Evolutionary conservation across 2,113 vertebrate species (phyloP).

Genomic region (Promerops cafer): DNA sequence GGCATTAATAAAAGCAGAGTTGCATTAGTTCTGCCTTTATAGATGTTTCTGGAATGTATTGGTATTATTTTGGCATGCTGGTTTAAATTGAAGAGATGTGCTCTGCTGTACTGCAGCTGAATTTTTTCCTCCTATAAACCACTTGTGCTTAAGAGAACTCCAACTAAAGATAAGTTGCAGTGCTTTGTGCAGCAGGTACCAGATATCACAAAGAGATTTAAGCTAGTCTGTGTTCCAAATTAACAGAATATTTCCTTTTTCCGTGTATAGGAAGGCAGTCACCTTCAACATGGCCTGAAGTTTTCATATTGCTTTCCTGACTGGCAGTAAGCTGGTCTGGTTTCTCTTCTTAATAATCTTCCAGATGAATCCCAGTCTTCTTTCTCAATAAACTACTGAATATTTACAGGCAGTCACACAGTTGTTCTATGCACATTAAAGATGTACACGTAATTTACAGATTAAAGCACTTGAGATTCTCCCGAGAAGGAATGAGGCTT

Average conservation of each 20-base stretch:
- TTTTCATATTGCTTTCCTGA: conserved; percentile 5
- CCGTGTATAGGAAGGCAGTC: not conserved
- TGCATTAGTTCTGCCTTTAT: not conserved
- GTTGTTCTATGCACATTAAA: not conserved
- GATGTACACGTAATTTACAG: not conserved
- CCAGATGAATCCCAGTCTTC: conserved; percentile 14
- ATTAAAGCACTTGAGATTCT: not conserved
- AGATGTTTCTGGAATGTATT: conserved; percentile 1
- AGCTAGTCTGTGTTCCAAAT: not conserved
- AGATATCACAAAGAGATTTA: not conserved
- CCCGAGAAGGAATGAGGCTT: not conserved
- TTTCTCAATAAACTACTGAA: conserved; percentile 10
- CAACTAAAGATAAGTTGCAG: not conserved
- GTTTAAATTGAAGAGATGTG: not conserved
- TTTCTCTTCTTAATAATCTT: conserved; percentile 51
- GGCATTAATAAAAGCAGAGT: not conserved
- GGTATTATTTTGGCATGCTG: not conserved
- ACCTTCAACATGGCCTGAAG: not conserved
- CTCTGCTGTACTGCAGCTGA: not conserved
- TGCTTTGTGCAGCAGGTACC: not conserved
- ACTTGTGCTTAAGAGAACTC: not conserved
- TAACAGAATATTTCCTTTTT: not conserved
- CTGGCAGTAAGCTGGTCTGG: conserved; percentile 1
- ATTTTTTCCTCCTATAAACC: not conserved
- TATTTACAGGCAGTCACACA: conserved; percentile 16